Conservation (phyloP, 30 jellyfish, hydroid and myxozoan species). For the Turritopsis dohrnii region DNA sequence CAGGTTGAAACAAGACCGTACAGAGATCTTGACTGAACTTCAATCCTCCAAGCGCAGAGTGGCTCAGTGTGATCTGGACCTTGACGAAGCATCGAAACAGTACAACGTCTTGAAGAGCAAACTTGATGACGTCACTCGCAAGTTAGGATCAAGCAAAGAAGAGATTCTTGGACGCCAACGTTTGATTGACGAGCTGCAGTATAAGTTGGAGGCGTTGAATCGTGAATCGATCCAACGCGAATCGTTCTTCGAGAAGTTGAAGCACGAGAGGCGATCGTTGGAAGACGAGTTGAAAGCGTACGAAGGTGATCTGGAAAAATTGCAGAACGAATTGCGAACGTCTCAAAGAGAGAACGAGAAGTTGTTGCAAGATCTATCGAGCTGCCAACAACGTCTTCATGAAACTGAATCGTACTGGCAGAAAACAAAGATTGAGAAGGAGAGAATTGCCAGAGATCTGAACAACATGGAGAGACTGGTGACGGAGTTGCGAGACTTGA, state of each 20-base stretch:
- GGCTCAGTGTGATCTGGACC: slow-evolving; percentile 62
- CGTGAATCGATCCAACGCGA: slow-evolving; percentile 86
- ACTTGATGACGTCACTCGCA: slow-evolving; percentile 80
- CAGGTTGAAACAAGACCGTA: slow-evolving; percentile 79
- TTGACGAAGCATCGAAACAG: slow-evolving; percentile 58
- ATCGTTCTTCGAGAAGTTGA: slow-evolving; percentile 60
- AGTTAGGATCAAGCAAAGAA: slow-evolving; percentile 53
- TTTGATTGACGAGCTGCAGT: slow-evolving; percentile 81
- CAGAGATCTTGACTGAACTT: slow-evolving; percentile 76
- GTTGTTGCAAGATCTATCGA: slow-evolving; percentile 45
- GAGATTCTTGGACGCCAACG: slow-evolving; percentile 74
- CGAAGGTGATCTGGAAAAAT: slow-evolving; percentile 73
- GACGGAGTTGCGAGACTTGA: slow-evolving; percentile 75
- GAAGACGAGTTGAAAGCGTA: slow-evolving; percentile 84
- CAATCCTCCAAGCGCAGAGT: slow-evolving; percentile 68
- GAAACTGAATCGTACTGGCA: slow-evolving; percentile 43
- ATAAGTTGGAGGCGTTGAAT: slow-evolving; percentile 66
- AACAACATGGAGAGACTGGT: slow-evolving; percentile 65
- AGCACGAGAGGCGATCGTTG: slow-evolving; percentile 71
- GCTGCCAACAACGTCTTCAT: slow-evolving; percentile 51
- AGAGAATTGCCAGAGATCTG: slow-evolving; percentile 62
- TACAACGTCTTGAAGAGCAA: slow-evolving; percentile 48
- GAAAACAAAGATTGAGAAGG: slow-evolving; percentile 68
- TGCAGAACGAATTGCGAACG: slow-evolving; percentile 59
- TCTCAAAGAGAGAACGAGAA: slow-evolving; percentile 71